Evolutionary conservation across 2,888 invertebrate genomes (phyloP).

Genomic region (Scaeva pyrastri): DNA sequence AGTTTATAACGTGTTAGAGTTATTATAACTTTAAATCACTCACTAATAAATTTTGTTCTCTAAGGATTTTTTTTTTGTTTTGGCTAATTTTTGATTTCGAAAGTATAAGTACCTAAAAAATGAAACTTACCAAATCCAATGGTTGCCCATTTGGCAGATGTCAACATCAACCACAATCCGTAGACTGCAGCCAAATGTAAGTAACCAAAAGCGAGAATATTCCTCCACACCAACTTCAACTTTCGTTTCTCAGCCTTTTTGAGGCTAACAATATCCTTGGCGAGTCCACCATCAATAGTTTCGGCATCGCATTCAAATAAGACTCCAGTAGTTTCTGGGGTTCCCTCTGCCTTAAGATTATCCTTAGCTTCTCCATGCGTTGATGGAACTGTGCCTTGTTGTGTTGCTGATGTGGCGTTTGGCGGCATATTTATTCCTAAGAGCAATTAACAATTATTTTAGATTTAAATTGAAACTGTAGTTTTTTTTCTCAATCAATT

Average conservation of each 20-base stretch:
- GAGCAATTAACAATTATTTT: neutral
- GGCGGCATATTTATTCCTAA: constrained; percentile 78
- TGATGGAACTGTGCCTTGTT: constrained; percentile 79
- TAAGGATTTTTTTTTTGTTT: too few species aligned
- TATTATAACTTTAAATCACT: too few species aligned
- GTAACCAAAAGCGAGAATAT: constrained; percentile 90
- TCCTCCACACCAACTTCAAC: constrained; percentile 90
- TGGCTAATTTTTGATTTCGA: neutral
- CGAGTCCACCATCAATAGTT: constrained; percentile 86
- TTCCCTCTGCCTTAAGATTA: constrained; percentile 78
- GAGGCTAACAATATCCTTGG: constrained; percentile 85
- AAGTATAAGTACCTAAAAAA: neutral
- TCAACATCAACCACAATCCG: constrained; percentile 89
- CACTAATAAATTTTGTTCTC: too few species aligned
- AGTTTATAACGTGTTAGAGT: too few species aligned
- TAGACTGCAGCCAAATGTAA: constrained; percentile 91
- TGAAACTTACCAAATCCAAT: constrained; percentile 88
- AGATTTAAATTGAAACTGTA: neutral
- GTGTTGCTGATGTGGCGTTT: constrained; percentile 83
- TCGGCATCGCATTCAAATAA: constrained; percentile 88
- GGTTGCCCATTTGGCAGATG: constrained; percentile 90
- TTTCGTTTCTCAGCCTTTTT: constrained; percentile 86
- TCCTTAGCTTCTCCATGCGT: constrained; percentile 77
- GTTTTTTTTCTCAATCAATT: too few species aligned
- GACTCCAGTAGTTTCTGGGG: constrained; percentile 85